A percentile compares a stretch with the other conserved stretches of the same genome.
Evolutionary conservation across 2,113 vertebrate species (phyloP).

Genomic region (Bombycilla garrulus): DNA sequence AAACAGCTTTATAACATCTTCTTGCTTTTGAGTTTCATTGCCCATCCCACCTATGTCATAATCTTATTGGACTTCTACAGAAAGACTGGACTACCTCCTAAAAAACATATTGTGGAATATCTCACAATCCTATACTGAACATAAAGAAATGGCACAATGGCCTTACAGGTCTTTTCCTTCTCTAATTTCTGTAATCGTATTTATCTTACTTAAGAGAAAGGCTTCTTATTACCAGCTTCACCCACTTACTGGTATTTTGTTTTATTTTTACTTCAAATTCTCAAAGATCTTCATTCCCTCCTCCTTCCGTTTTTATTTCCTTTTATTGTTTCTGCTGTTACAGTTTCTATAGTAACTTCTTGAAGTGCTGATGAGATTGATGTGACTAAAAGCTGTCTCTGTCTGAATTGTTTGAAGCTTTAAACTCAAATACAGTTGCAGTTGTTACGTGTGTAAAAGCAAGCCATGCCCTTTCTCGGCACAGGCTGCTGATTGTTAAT

Average conservation of each 20-base stretch:
- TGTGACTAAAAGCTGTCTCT: slow-evolving; percentile 52
- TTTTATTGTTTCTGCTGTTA: slow-evolving; percentile 60
- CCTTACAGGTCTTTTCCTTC: neutral
- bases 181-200: neutral
- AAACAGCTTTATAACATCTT: neutral
- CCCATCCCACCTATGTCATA: neutral
- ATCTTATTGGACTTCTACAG: neutral
- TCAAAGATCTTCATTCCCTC: neutral
- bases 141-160: neutral
- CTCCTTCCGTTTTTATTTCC: slow-evolving; percentile 45
- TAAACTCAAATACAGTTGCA: slow-evolving; percentile 11
- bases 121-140: neutral
- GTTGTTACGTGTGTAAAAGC: neutral
- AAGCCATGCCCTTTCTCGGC: neutral
- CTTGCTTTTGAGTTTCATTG: neutral
- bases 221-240: neutral
- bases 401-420: neutral
- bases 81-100: neutral
- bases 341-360: slow-evolving; percentile 70
- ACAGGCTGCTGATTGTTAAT: neutral
- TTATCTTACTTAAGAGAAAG: neutral
- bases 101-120: neutral
- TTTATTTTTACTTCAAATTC: slow-evolving; percentile 35
- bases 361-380: slow-evolving; percentile 49
- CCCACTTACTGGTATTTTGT: neutral